Base-by-base conservation (phyloP, 2,797 vertebrate genomes). In the Amblyraja radiata region DNA sequence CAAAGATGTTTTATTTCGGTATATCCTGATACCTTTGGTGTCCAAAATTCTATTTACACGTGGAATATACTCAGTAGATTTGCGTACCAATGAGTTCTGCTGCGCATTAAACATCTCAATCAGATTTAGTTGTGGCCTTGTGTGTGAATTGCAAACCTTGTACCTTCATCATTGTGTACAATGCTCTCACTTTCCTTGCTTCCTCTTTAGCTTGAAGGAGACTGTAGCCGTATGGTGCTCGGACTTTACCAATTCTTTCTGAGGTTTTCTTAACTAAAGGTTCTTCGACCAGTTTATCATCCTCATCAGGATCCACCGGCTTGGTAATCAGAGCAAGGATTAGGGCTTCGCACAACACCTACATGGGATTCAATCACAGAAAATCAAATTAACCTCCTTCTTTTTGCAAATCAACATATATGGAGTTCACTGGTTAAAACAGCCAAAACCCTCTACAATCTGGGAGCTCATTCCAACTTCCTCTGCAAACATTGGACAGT, bases 161-260 rank as follows among this genome's bases (percentile, higher is more conserved):
- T 93, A 97, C 97, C 95, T 94, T 97, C 95, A 97, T 97, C 32
- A 97, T 95, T 0, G 95, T 94, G 21, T 93, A 93, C 68, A 98
- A 95, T 0, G 95, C 94, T 83, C 95, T 94, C 83, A 96, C 94
- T 95, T 96, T 97, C 84, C 96, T 95, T 0, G 97, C 97, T 93
- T 97, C 97, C 86, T 96, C 96, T 95, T 96, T 97, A 18, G 97
- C 97, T 93, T 97, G 97, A 32, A 97, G 95, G 39, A 98, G 95
- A 28, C 97, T 96, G 0, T 96, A 97, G 10, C 97, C 97, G 36
- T 96, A 97, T 0, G 96, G 97, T 0, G 97, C 96, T 11, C 95
- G 95, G 16, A 97, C 96, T 80, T 95, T 96, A 77, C 94, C 94
- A 0, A 94, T 93, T 0, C 94, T 93, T 65, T 95, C 96, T 11